Base-by-base conservation (phyloP, 2,113 vertebrate genomes). In the Nothocercus julius region DNA sequence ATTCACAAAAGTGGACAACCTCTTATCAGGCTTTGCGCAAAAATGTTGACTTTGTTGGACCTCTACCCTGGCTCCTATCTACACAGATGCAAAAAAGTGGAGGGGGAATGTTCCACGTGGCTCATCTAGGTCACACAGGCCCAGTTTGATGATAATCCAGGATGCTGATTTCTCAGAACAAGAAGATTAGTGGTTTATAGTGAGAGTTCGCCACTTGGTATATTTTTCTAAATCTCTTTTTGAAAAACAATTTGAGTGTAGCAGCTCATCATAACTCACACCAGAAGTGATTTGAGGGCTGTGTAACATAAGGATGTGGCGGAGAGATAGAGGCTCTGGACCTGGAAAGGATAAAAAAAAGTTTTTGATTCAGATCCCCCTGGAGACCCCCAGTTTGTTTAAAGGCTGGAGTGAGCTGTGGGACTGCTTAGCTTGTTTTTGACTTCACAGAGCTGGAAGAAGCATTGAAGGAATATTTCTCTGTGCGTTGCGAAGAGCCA, bases 381-480 rank as follows among this genome's bases (percentile, higher is more conserved):
- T 82, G 56, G 92, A 64, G 56, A 81, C 2, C 15, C n/a, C 10
- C 47, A 75, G 51, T 38, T 94, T 78, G 34, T 78, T 93, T 63
- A 84, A 88, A 94, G 53, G 38, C 77, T 90, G 53, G 32, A 76
- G 47, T 34, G 66, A 94, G 68, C 68, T 64, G 58, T 64, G 80
- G 82, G 73, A 93, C 62, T 84, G 47, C 77, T 88, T 72, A 72
- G 68, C 85, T 90, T 88, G 82, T 61, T 94, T 91, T 68, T 83
- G 19, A 72, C 82, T 95, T 91, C 82, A 87, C 56, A 83, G 78
- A 80, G 69, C 76, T 94, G 76, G 80, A 88, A 83, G 72, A 63
- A 73, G n/a, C 47, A 40, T 8, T 82, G 87, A 83, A 95, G 34
- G 80, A 93, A 47, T 13, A 86, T 92, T 91, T 92, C 76, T 95